These are phyloP conservation scores for Colius striatus DNA, from an alignment of 2,113 vertebrate species.

Conservation along the genomic window DNA sequence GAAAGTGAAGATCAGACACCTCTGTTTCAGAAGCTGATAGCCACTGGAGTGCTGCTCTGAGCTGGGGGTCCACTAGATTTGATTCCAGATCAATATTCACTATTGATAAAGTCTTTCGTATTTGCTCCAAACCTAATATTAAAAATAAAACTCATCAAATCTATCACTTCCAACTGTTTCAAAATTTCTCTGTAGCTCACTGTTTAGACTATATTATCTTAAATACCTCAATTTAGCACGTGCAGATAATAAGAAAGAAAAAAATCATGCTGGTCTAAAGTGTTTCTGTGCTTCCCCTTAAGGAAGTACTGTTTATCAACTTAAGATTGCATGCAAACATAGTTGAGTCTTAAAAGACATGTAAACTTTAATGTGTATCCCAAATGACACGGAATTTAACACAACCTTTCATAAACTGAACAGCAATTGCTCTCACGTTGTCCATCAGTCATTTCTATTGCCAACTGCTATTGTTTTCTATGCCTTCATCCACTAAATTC, in stretches of 20 bases:
- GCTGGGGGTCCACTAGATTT: constrained; percentile 81
- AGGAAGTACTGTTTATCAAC: neutral
- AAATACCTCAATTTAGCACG: neutral
- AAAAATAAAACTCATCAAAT: constrained; percentile 26
- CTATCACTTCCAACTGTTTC: neutral
- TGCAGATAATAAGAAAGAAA: neutral
- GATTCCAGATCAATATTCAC: constrained; percentile 83
- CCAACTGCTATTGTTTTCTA: neutral
- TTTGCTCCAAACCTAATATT: constrained; percentile 75
- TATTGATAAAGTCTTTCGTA: constrained; percentile 75
- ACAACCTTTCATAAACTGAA: neutral
- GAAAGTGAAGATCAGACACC: constrained; percentile 82
- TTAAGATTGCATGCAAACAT: neutral
- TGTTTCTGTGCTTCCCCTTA: neutral
- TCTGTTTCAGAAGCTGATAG: constrained; percentile 89
- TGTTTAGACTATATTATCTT: neutral
- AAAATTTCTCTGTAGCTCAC: neutral
- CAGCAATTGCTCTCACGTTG: neutral
- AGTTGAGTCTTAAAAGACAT: neutral
- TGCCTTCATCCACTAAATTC: neutral
- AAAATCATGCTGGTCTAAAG: neutral
- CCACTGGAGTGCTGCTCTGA: constrained; percentile 91
- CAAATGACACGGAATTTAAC: neutral
- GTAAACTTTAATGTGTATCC: neutral
- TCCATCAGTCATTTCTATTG: neutral